Conservation (phyloP, 2,113 vertebrate genomes). For the Peromyscus leucopus region DNA sequence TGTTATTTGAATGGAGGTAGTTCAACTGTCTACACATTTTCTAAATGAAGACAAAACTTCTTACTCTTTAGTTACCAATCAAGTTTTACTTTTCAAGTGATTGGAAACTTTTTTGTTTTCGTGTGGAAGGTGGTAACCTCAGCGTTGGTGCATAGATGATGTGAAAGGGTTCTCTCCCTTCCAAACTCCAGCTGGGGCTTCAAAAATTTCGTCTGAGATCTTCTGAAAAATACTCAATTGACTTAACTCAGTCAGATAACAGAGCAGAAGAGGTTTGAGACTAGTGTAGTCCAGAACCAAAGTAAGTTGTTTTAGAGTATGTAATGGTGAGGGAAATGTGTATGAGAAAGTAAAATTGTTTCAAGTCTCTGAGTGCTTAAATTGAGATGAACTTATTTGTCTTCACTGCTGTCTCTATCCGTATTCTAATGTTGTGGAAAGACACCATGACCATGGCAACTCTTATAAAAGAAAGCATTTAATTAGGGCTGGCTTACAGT, state of each 20-base stretch:
- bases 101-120: background rate
- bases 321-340: background rate
- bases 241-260: background rate
- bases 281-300: background rate
- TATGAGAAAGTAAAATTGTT: background rate
- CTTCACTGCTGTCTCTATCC: background rate
- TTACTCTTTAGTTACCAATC: background rate
- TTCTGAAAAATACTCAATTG: background rate
- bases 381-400: background rate
- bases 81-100: conserved; percentile 53
- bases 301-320: background rate
- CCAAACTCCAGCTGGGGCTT: background rate
- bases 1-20: background rate
- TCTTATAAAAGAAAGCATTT: background rate
- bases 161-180: background rate
- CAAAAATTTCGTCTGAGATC: background rate
- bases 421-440: background rate
- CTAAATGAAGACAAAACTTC: background rate
- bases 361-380: conserved; percentile 40
- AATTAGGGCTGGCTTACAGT: background rate
- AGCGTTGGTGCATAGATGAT: background rate
- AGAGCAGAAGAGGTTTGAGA: background rate
- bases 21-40: conserved; percentile 10
- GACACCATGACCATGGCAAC: background rate
- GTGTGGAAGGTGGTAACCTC: background rate